Percentiles rank a stretch among this genome's conserved stretches.
These are phyloP conservation scores for Hydractinia symbiolongicarpus DNA, from an alignment of 30 jellyfish, hydroid and myxozoan species.

Conservation along the genomic window DNA sequence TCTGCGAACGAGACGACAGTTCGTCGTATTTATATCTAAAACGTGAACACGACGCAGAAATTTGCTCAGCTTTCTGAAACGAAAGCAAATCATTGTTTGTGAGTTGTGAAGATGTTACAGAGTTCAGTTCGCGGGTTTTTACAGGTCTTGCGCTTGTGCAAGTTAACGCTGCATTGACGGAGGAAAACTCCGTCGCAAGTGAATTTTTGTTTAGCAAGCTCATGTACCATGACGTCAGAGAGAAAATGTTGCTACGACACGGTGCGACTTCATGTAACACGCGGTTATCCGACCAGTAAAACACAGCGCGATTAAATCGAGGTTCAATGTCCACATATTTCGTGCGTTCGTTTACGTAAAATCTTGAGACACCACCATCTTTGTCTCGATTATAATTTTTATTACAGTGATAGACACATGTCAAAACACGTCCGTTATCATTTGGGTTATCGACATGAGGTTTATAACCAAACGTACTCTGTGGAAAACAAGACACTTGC, in stretches of 20 bases:
- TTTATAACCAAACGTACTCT: background rate
- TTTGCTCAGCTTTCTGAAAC: no score
- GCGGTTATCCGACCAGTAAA: constrained; percentile 26
- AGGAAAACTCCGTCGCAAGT: background rate
- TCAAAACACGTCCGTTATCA: constrained; percentile 4
- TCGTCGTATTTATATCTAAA: no score
- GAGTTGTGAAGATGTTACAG: no score
- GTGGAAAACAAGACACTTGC: constrained; percentile 4
- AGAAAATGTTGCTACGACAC: background rate
- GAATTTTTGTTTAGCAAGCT: background rate
- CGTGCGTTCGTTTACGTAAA: background rate
- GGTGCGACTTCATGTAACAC: constrained; percentile 14
- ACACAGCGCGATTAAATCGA: constrained; percentile 15
- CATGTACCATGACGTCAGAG: constrained; percentile 15
- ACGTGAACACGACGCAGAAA: no score
- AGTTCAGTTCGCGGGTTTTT: no score
- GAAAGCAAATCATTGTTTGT: no score
- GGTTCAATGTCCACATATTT: constrained; percentile 29
- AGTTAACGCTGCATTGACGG: no score
- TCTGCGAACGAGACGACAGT: no score
- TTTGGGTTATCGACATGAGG: constrained; percentile 21
- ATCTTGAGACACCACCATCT: constrained; percentile 24
- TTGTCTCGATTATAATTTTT: background rate
- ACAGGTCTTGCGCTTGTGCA: no score
- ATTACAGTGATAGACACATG: constrained; percentile 1